Evolutionary conservation across 2,113 vertebrate species (phyloP).

Genomic region (Pungitius pungitius): DNA sequence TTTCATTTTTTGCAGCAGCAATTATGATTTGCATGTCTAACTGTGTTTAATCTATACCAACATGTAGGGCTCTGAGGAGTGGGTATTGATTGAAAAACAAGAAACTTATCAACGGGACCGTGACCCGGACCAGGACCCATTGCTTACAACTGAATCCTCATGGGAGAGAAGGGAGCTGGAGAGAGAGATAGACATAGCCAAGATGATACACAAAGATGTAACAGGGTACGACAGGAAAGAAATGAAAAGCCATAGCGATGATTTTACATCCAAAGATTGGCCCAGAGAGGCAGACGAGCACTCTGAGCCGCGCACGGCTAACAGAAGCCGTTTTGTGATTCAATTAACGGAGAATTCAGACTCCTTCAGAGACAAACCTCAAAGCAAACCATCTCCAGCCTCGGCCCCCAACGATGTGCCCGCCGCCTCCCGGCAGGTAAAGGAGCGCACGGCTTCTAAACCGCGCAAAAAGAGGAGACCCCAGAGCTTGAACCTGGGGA

Average conservation of each 20-base stretch:
- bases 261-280: constrained; percentile 62
- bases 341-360: constrained; percentile 62
- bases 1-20: constrained; percentile 39
- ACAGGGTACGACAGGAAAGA: constrained; percentile 74
- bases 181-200: constrained; percentile 67
- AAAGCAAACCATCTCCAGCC: constrained; percentile 47
- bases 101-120: constrained; percentile 87
- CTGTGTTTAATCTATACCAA: constrained; percentile 95
- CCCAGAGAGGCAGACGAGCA: constrained; percentile 51
- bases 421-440: constrained; percentile 28
- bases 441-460: constrained; percentile 57
- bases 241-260: constrained; percentile 75
- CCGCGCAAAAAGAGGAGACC: constrained; percentile 75
- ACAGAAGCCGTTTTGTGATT: constrained; percentile 61
- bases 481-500: constrained; percentile 80
- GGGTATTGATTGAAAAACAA: constrained; percentile 98
- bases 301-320: constrained; percentile 41
- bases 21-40: constrained; percentile 84
- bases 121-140: constrained; percentile 76
- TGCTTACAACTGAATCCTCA: constrained; percentile 66
- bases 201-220: constrained; percentile 78
- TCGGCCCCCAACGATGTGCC: constrained; percentile 42
- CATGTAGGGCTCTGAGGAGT: constrained; percentile 98
- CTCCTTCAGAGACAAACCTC: constrained; percentile 57
- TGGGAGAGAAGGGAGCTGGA: constrained; percentile 73